Evolutionary conservation across 2,797 vertebrate species (phyloP), one percentile per base, ranked within the genome.

Genomic region (Graptemys geographica): DNA sequence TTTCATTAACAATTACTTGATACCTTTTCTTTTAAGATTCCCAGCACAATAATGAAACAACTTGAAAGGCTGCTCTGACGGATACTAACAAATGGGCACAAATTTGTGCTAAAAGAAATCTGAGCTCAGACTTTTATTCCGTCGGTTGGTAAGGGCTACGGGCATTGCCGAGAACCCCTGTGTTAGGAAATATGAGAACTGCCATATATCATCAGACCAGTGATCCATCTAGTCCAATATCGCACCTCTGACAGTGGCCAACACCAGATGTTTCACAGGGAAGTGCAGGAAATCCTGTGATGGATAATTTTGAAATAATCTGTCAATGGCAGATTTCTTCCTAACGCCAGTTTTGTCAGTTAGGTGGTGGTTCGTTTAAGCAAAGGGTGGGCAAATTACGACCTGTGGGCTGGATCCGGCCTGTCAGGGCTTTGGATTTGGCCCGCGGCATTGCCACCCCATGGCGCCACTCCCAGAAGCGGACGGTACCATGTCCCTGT

Each of bases 11-110:
- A 4, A 28, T 86, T 79, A 18, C 12, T 37, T 78, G 49, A 80
- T 49, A 0, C 52, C 86, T 84, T 89, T 90, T 72, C 78, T 91
- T 83, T 87, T 83, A 51, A 78, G 27, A 15, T 88, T 94, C 85
- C 81, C 89, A 93, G 76, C 91, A 78, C 72, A 89, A 86, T 84
- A 76, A 16, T 51, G 69, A 80, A 49, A 6, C 90, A 9, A 23
- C 92, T 41, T 88, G 41, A 44, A 84, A 80, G 84, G 82, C 88
- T 81, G 56, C 83, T 95, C 91, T 93, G 91, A 78, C 82, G 92
- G 76, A 90, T 90, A 89, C 79, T 94, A 90, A 89, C 90, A 88
- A 95, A 95, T 94, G 88, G 88, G 82, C 82, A 96, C 52, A 96
- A 95, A 90, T 83, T 93, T 86, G 47, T 94, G 89, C 74, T 92